A percentile compares a stretch with the other conserved stretches of the same genome.
Conservation (phyloP, 2,113 vertebrate genomes). For the Tor tambroides region DNA sequence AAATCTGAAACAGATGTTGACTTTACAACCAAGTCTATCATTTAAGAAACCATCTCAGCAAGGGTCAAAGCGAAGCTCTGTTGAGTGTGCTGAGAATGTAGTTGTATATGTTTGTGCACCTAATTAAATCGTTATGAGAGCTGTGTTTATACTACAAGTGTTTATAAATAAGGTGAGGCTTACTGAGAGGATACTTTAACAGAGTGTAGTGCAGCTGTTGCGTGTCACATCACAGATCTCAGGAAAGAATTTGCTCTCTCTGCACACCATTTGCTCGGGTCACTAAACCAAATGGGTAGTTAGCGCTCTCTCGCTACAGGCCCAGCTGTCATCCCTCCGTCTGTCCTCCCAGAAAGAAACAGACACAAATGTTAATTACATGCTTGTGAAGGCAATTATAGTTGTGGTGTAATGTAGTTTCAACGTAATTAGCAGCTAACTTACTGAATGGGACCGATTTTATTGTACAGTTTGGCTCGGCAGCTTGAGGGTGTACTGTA, state of each 20-base stretch:
- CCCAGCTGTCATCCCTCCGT: slow-evolving; percentile 68
- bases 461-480: slow-evolving; percentile 19
- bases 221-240: slow-evolving; percentile 64
- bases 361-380: slow-evolving; percentile 45
- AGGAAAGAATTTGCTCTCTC: slow-evolving; percentile 63
- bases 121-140: slow-evolving; percentile 51
- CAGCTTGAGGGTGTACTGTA: slow-evolving; percentile 9
- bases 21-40: slow-evolving; percentile 55
- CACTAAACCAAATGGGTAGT: slow-evolving; percentile 67
- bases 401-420: slow-evolving; percentile 47
- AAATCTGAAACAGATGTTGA: slow-evolving; percentile 79
- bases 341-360: slow-evolving; percentile 39
- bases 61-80: slow-evolving; percentile 28
- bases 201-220: slow-evolving; percentile 65
- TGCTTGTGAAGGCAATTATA: slow-evolving; percentile 39
- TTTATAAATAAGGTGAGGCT: slow-evolving; percentile 48
- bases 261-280: slow-evolving; percentile 69
- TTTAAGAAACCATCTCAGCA: slow-evolving; percentile 7
- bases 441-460: slow-evolving; percentile 27
- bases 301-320: slow-evolving; percentile 65
- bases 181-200: slow-evolving; percentile 28
- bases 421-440: slow-evolving; percentile 41
- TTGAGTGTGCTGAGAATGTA: slow-evolving; percentile 6
- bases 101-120: slow-evolving; percentile 43
- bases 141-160: slow-evolving; percentile 33